Conservation (phyloP, 2,888 invertebrate species). For the Graphium colonna region DNA sequence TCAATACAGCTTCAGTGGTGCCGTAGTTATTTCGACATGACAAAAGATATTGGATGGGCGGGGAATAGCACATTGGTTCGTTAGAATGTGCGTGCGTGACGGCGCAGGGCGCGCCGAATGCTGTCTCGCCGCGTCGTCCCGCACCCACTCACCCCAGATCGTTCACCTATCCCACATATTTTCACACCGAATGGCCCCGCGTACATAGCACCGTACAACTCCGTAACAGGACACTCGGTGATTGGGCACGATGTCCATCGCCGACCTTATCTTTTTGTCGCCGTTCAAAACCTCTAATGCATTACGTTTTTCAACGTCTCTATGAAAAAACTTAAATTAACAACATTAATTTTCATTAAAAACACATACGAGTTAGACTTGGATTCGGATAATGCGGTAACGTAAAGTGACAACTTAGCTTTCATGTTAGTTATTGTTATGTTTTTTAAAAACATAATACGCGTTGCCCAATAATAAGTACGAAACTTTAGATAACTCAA, state of each 20-base stretch:
- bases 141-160: conserved; percentile 72
- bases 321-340: conserved; percentile 36
- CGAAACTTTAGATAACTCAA: conserved; percentile 4
- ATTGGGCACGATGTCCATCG: conserved; percentile 61
- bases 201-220: no score
- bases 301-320: conserved; percentile 46
- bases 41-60: conserved; percentile 24
- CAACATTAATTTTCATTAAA: conserved; percentile 36
- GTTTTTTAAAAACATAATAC: not conserved
- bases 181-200: conserved; percentile 76
- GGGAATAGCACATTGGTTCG: conserved; percentile 24
- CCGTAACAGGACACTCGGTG: conserved; percentile 56
- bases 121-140: conserved; percentile 51
- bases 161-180: conserved; percentile 75
- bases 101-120: conserved; percentile 61
- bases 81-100: conserved; percentile 57
- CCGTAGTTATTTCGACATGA: not conserved
- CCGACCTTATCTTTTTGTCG: conserved; percentile 64
- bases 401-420: conserved; percentile 4
- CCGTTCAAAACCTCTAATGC: conserved; percentile 40
- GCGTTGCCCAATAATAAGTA: not conserved
- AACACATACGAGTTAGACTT: conserved; percentile 23
- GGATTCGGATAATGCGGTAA: not conserved
- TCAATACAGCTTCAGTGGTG: not conserved
- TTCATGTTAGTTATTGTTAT: conserved; percentile 7